Evolutionary conservation across 2,888 invertebrate genomes (phyloP).

Genomic region (Mythimna vitellina): DNA sequence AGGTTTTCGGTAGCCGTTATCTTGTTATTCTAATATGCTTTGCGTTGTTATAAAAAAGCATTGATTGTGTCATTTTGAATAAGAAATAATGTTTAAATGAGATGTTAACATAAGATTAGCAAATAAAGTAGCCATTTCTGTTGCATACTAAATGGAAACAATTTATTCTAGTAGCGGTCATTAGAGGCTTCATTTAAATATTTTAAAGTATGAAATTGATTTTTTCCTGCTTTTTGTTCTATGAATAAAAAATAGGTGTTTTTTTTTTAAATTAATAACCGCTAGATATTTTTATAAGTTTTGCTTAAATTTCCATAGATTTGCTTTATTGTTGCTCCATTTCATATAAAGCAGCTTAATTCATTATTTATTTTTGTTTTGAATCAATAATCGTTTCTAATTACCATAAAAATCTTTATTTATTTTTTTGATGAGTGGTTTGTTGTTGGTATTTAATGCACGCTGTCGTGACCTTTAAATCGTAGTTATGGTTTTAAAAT

Average conservation of each 20-base stretch:
- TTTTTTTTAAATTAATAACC: not conserved
- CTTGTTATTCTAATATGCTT: slow-evolving; percentile 45
- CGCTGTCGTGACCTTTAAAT: not conserved
- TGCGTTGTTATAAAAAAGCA: slow-evolving; percentile 14
- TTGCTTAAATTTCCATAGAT: slow-evolving; percentile 8
- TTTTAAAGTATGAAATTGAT: slow-evolving; percentile 22
- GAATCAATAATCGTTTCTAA: not conserved
- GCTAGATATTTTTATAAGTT: slow-evolving; percentile 3
- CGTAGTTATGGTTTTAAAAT: not conserved
- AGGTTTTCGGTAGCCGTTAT: slow-evolving; percentile 28
- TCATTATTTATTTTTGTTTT: slow-evolving; percentile 17
- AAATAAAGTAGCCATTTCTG: slow-evolving; percentile 39
- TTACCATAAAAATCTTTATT: slow-evolving; percentile 22
- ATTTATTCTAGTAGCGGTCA: slow-evolving; percentile 38
- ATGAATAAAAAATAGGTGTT: slow-evolving; percentile 7
- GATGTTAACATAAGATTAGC: slow-evolving; percentile 49
- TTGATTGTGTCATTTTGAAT: slow-evolving; percentile 40
- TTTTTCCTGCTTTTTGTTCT: slow-evolving; percentile 11
- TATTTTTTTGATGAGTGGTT: not conserved
- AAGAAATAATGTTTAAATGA: slow-evolving; percentile 35
- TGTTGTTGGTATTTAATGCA: slow-evolving; percentile 1
- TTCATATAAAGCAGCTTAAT: not conserved
- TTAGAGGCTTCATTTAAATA: slow-evolving; percentile 50
- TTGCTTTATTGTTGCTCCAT: not conserved
- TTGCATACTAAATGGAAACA: slow-evolving; percentile 30